Percentiles rank a stretch among this genome's conserved stretches.
These are phyloP conservation scores for Phymatocera aterrima DNA, from an alignment of 2,888 invertebrate genomes.

Conservation along the genomic window DNA sequence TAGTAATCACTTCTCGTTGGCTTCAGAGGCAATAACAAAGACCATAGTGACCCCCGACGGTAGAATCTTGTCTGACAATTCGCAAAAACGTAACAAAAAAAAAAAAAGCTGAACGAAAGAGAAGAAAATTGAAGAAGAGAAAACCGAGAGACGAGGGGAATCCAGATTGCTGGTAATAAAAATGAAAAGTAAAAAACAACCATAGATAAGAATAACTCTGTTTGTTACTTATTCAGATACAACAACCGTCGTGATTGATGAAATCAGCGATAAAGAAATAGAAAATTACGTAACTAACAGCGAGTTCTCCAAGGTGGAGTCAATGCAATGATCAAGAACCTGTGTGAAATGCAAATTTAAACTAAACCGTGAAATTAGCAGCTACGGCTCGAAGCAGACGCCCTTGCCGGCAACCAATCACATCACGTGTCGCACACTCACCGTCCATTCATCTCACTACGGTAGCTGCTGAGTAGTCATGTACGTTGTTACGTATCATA, in stretches of 20 bases:
- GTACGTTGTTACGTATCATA: too few relatives aligned
- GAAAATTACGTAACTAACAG: too few relatives aligned
- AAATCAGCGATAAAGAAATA: too few relatives aligned
- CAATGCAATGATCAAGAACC: background rate
- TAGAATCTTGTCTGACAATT: background rate
- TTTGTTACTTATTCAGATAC: too few relatives aligned
- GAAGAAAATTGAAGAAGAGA: too few relatives aligned
- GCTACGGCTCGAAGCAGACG: constrained; percentile 33
- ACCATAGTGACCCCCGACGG: background rate
- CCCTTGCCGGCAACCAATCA: constrained; percentile 43
- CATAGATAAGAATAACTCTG: too few relatives aligned
- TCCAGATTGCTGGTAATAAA: too few relatives aligned
- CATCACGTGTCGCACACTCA: constrained; percentile 33
- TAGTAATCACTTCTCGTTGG: constrained; percentile 33
- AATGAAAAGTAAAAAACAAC: too few relatives aligned
- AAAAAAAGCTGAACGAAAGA: background rate
- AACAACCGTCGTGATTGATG: too few relatives aligned
- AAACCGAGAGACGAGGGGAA: too few relatives aligned
- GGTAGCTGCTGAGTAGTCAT: too few relatives aligned
- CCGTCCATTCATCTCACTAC: background rate
- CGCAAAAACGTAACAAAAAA: background rate
- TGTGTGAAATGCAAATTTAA: background rate
- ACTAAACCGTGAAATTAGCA: background rate
- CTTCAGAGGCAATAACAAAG: constrained; percentile 5
- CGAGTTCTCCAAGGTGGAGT: too few relatives aligned